phyloP scores from a whole-genome alignment of 2,113 vertebrate species.

The Cebidichthys violaceus region DNA sequence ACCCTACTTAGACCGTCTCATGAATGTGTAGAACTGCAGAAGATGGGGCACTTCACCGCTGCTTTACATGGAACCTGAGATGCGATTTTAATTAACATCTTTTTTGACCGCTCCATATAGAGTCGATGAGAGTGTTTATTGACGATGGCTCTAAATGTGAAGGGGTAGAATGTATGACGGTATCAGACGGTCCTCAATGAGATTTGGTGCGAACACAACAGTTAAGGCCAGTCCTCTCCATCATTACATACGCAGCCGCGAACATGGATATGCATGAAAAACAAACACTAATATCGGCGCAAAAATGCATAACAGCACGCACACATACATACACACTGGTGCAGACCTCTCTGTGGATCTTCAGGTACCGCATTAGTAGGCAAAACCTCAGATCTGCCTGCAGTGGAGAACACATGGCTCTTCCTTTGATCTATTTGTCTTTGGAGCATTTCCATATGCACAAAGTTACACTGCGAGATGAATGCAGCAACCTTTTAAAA shows the following conservation, averaged over 20 bases:
- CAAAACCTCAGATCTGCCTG: conserved; percentile 64
- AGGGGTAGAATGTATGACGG: not conserved
- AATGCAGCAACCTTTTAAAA: conserved; percentile 50
- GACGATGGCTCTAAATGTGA: not conserved
- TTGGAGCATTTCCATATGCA: conserved; percentile 65
- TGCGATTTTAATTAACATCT: conserved; percentile 28
- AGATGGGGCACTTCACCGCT: not conserved
- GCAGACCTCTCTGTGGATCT: conserved; percentile 57
- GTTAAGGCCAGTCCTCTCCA: conserved; percentile 26
- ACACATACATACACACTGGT: conserved; percentile 9
- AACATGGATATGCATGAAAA: conserved; percentile 48
- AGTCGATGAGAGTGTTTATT: not conserved
- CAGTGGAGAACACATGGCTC: conserved; percentile 64
- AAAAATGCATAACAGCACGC: not conserved
- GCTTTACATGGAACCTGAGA: conserved; percentile 12
- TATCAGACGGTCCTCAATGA: conserved; percentile 7
- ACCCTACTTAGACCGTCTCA: conserved; percentile 2
- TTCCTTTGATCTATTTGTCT: conserved; percentile 69
- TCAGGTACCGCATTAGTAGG: conserved; percentile 70
- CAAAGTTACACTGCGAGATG: conserved; percentile 50
- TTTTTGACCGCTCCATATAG: not conserved
- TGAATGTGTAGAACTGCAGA: conserved; percentile 32
- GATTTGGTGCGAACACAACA: conserved; percentile 23
- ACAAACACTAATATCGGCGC: conserved; percentile 19
- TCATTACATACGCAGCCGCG: conserved; percentile 2